Evolutionary conservation across 2,797 vertebrate genomes (phyloP).

Genomic region (Amblyopsis hoosieri): DNA sequence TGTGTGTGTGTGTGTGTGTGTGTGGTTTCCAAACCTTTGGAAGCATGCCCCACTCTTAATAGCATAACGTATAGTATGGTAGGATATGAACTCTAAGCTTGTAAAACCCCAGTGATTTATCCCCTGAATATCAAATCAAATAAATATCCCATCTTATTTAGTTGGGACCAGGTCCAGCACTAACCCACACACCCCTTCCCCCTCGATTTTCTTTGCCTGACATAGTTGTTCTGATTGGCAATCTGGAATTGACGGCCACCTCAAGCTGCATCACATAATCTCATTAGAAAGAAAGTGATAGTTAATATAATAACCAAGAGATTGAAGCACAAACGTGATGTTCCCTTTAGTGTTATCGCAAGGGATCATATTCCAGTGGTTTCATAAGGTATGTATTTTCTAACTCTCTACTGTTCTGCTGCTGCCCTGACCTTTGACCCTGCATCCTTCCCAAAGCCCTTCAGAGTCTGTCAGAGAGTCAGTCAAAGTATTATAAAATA

Average conservation of each 20-base stretch:
- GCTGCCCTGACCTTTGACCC: conserved; percentile 31
- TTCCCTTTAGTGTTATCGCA: no score
- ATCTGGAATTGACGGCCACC: conserved; percentile 40
- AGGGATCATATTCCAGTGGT: conserved; percentile 22
- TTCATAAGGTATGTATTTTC: conserved; percentile 43
- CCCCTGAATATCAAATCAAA: conserved; percentile 45
- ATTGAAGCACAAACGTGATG: no score
- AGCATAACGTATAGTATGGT: no score
- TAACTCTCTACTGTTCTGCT: neutral
- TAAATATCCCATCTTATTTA: conserved; percentile 47
- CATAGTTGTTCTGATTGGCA: conserved; percentile 51
- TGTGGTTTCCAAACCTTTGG: no score
- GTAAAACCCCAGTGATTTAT: conserved; percentile 26
- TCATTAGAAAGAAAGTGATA: conserved; percentile 17
- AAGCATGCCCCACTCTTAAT: no score
- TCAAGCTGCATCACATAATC: conserved; percentile 36
- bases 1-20: neutral
- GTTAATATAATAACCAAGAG: neutral
- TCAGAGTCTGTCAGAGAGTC: no score
- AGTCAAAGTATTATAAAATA: no score
- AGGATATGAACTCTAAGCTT: conserved; percentile 32
- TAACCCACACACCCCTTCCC: conserved; percentile 34
- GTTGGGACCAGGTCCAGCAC: conserved; percentile 54
- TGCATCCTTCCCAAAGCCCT: neutral
- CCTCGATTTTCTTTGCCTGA: conserved; percentile 59